Percentiles rank a stretch among this genome's conserved stretches.
phyloP scores from a whole-genome alignment of 2,797 vertebrate genomes.

The Nothura maculosa region DNA sequence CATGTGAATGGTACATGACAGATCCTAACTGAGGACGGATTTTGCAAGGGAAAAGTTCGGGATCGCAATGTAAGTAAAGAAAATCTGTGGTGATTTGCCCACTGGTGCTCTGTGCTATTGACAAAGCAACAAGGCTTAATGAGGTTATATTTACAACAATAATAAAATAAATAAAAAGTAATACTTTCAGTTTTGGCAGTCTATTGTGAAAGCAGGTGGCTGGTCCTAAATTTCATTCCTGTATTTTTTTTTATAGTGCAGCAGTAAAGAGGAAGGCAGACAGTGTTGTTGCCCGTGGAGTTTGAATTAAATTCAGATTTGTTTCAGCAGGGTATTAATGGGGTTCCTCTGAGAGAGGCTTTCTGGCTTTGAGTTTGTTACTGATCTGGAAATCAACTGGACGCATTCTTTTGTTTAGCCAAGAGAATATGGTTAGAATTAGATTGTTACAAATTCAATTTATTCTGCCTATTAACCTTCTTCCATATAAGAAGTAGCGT shows the following conservation, averaged over 20 bases:
- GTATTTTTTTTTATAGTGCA: conserved; percentile 26
- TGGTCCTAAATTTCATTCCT: conserved; percentile 50
- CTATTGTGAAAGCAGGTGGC: conserved; percentile 61
- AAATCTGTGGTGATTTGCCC: not conserved
- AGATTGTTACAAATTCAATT: not conserved
- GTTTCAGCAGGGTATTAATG: conserved; percentile 74
- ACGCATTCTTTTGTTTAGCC: not conserved
- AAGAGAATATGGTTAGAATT: not conserved
- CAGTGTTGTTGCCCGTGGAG: conserved; percentile 46
- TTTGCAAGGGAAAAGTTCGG: accelerated
- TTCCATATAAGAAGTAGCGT: not conserved
- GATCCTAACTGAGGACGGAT: not conserved
- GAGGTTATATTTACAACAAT: not conserved
- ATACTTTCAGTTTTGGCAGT: conserved; percentile 31
- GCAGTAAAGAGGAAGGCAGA: conserved; percentile 46
- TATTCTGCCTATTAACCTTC: not conserved
- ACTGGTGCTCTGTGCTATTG: not conserved
- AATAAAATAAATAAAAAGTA: conserved; percentile 3
- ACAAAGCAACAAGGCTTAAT: not conserved
- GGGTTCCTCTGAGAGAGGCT: conserved; percentile 19
- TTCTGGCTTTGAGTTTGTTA: conserved; percentile 4
- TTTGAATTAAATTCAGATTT: conserved; percentile 77
- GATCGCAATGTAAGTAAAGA: accelerated
- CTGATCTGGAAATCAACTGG: conserved; percentile 5
- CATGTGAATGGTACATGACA: not conserved